A percentile compares a stretch with the other conserved stretches of the same genome.
Conservation (phyloP, 2,888 invertebrate genomes). For the Xestoiulus laeticollis region DNA sequence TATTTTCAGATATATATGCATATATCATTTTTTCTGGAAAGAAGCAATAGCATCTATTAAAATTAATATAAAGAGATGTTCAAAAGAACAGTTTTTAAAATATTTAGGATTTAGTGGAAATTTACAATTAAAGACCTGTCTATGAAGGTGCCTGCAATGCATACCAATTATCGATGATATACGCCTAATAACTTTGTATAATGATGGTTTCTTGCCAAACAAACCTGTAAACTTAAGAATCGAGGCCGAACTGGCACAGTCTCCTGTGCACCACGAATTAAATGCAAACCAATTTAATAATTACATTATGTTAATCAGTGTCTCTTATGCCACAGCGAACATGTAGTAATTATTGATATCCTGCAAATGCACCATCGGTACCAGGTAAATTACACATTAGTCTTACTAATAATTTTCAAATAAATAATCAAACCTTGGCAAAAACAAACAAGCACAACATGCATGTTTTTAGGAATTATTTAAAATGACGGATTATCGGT, state of each 20-base stretch:
- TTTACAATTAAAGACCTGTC: slow-evolving; percentile 18
- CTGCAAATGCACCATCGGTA: not conserved
- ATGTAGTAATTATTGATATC: not conserved
- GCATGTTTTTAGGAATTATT: not conserved
- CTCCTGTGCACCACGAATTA: not conserved
- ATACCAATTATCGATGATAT: not conserved
- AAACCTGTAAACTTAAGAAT: not conserved
- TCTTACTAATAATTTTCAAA: not conserved
- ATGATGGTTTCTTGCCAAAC: slow-evolving; percentile 21
- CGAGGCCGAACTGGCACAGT: not conserved
- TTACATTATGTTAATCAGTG: not conserved
- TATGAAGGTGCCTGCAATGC: not conserved
- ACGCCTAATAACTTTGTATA: not conserved
- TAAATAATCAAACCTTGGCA: not conserved
- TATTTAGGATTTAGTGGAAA: not conserved
- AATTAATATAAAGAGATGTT: no score
- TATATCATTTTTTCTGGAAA: no score
- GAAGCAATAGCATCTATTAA: no score
- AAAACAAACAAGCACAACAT: not conserved
- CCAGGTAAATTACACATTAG: not conserved
- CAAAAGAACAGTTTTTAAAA: not conserved
- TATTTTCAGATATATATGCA: no score
- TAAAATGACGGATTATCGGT: not conserved
- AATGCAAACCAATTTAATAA: not conserved
- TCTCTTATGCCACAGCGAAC: not conserved